phyloP scores from a whole-genome alignment of 2,888 invertebrate genomes.

The Osmoderma eremita region DNA sequence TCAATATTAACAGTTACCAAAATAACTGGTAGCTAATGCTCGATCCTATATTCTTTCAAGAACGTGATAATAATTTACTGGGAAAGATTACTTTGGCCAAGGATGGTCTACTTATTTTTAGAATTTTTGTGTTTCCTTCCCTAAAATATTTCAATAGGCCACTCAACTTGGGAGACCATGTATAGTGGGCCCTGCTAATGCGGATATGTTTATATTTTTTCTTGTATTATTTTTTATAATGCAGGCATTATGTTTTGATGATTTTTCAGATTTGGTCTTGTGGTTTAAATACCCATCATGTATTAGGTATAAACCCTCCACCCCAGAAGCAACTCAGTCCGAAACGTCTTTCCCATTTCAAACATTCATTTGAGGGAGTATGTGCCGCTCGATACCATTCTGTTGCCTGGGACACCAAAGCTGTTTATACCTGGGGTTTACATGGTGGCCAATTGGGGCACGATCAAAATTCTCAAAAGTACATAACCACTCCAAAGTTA shows the following conservation, averaged over 20 bases:
- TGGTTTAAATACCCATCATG: constrained; percentile 73
- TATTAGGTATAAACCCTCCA: constrained; percentile 70
- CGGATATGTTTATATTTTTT: no score
- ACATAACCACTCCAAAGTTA: constrained; percentile 64
- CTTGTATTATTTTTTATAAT: no score
- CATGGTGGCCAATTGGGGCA: constrained; percentile 87
- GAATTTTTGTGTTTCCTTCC: no score
- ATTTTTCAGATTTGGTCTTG: constrained; percentile 67
- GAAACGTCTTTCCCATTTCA: constrained; percentile 59
- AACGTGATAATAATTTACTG: no score
- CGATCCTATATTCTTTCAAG: no score
- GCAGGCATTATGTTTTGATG: constrained; percentile 37
- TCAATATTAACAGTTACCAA: no score
- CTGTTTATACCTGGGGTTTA: constrained; percentile 81
- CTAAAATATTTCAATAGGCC: no score
- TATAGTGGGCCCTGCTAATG: no score
- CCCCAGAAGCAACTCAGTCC: constrained; percentile 65
- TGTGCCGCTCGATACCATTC: constrained; percentile 79
- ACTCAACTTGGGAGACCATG: no score
- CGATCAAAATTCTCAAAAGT: constrained; percentile 63
- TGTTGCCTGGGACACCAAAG: constrained; percentile 71
- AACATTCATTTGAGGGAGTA: constrained; percentile 66
- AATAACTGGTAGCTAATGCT: no score
- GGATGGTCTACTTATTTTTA: no score
- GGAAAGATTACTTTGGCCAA: no score